Percentiles rank a stretch among this genome's conserved stretches.
phyloP scores from a whole-genome alignment of 2,113 vertebrate species.

The Galemys pyrenaicus region DNA sequence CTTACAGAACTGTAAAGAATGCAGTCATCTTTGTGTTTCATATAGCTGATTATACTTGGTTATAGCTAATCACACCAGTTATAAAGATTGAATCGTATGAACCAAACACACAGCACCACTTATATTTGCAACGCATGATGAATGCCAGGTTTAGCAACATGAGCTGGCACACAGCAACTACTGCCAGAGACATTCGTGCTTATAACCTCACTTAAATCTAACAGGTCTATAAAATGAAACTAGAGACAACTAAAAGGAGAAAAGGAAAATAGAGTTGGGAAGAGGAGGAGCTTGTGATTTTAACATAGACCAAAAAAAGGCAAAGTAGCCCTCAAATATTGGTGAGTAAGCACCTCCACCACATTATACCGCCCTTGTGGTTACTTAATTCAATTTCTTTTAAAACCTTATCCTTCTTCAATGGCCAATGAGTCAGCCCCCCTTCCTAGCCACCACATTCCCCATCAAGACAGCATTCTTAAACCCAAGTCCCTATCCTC shows the following conservation, averaged over 20 bases:
- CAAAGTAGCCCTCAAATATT: neutral
- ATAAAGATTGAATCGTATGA: neutral
- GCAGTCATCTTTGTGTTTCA: neutral
- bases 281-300: neutral
- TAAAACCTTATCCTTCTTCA: neutral
- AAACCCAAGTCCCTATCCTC: neutral
- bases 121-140: neutral
- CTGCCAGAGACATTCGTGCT: neutral
- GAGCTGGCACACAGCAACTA: neutral
- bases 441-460: neutral
- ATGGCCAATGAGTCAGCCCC: neutral
- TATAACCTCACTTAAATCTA: neutral
- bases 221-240: neutral
- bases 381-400: neutral
- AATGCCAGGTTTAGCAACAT: neutral
- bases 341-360: fast-evolving
- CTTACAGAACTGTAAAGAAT: neutral
- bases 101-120: neutral
- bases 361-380: neutral
- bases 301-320: neutral
- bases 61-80: neutral
- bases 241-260: neutral
- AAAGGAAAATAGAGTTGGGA: neutral
- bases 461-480: neutral
- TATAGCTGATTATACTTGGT: neutral